Evolutionary conservation across 1,140 invertebrate species (phyloP), one percentile per base, ranked within the genome.

Genomic region (Saxidomus purpurata): DNA sequence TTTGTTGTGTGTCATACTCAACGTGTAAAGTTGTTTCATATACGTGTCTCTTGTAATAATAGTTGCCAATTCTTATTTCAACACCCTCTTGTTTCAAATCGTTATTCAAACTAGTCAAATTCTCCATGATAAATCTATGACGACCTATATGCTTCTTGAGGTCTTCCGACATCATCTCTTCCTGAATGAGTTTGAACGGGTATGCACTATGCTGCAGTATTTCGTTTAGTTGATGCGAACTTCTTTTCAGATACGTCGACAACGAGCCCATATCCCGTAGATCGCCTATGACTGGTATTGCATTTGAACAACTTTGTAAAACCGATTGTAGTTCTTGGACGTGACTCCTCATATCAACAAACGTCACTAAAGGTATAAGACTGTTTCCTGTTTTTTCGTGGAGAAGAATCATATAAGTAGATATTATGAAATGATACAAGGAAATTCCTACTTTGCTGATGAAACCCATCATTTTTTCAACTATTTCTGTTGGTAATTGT

Each of bases 41-140:
- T 40, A 40, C 6, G 38, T 71, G 67, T 40, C 67, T 2, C 25
- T 71, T 71, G 67, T 38, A 71, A 71, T 38, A 71, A 2, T 38
- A 2, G 9, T 71, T 38, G 13, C 38, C 9, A 22, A 19, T 22
- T 17, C n/a, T 38, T 0, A 22, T 22, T 3, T 15, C 25, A 3
- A 71, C 8, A 11, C 59, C 59, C 8, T 1, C 8, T 8, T 63
- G 8, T 71, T 17, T 38, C 13, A 40, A 38, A 3, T 4, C 31
- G 4, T 40, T 36, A 19, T 36, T 71, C 34, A 71, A 22, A 40
- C 1, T 6, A 3, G 67, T 71, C 34, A 71, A 19, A 28, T 71
- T n/a, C 11, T 71, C n/a, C 67, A 71, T 71, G 22, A 71, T 71
- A 38, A 71, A 15, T 19, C 67, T 36, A 40, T 71, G 67, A 38